phyloP scores from a whole-genome alignment of 2,888 invertebrate species.

The Lamproptera curius region DNA sequence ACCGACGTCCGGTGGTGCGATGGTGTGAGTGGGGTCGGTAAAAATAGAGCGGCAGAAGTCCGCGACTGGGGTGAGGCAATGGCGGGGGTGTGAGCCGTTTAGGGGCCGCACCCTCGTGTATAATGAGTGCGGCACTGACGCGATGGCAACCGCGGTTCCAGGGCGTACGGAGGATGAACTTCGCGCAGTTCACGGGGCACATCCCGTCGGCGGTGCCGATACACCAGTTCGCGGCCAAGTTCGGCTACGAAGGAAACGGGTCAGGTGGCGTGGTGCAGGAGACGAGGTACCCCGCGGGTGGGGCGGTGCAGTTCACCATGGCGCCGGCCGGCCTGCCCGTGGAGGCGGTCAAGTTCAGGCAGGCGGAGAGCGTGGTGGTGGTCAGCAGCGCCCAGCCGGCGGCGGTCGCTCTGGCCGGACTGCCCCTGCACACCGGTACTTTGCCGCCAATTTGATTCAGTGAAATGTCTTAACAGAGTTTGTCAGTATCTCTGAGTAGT shows the following conservation, averaged over 20 bases:
- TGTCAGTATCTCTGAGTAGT: too few species aligned
- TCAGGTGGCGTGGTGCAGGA: constrained; percentile 58
- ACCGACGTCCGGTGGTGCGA: constrained; percentile 33
- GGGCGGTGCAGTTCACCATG: constrained; percentile 58
- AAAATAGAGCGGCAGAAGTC: constrained; percentile 69
- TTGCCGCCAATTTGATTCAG: too few species aligned
- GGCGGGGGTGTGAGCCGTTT: constrained; percentile 70
- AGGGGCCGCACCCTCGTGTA: constrained; percentile 57
- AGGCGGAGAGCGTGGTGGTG: constrained; percentile 72
- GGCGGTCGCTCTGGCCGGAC: constrained; percentile 53
- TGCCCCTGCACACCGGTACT: constrained; percentile 64
- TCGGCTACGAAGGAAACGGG: constrained; percentile 70
- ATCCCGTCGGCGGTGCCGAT: constrained; percentile 87
- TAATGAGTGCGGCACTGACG: constrained; percentile 26
- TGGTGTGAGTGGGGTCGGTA: constrained; percentile 73
- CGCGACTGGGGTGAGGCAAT: constrained; percentile 70
- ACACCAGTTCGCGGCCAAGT: constrained; percentile 90
- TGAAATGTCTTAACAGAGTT: too few species aligned
- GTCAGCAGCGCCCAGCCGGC: constrained; percentile 74
- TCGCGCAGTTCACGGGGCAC: constrained; percentile 90
- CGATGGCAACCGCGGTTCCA: constrained; percentile 26
- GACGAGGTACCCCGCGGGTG: constrained; percentile 54
- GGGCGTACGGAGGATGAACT: constrained; percentile 81
- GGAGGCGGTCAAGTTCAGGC: constrained; percentile 80
- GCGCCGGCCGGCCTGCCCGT: constrained; percentile 46